These are phyloP conservation scores for Nothocercus julius DNA, from an alignment of 2,113 vertebrate species.

Conservation along the genomic window DNA sequence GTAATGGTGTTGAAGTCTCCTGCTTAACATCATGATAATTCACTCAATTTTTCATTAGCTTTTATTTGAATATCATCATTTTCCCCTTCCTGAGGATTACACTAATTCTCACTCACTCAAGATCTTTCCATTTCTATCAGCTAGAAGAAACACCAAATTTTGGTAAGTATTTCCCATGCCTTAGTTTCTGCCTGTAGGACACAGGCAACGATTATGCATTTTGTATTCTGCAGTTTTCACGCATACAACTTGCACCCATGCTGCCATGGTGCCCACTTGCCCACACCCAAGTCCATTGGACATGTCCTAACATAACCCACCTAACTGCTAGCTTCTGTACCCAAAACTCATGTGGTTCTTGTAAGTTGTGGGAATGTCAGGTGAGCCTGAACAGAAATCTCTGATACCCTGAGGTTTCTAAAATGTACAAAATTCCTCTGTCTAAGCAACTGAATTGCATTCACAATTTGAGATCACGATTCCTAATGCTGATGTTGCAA, in stretches of 20 bases:
- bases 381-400: not conserved
- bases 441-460: not conserved
- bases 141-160: not conserved
- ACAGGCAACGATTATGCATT: not conserved
- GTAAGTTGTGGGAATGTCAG: rapidly evolving
- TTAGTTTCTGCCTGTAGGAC: not conserved
- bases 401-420: not conserved
- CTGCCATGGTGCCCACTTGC: no score
- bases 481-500: not conserved
- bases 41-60: not conserved
- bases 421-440: not conserved
- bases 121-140: not conserved
- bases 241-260: no score
- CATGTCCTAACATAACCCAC: not conserved
- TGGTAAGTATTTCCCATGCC: not conserved
- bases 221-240: not conserved
- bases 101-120: not conserved
- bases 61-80: not conserved
- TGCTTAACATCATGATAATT: rapidly evolving
- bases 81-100: not conserved
- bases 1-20: not conserved
- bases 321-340: not conserved
- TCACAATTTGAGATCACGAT: not conserved
- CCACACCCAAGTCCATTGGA: not conserved
- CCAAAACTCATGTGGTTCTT: not conserved